These are phyloP conservation scores for Mantis religiosa DNA, from an alignment of 2,888 invertebrate genomes.

Conservation along the genomic window DNA sequence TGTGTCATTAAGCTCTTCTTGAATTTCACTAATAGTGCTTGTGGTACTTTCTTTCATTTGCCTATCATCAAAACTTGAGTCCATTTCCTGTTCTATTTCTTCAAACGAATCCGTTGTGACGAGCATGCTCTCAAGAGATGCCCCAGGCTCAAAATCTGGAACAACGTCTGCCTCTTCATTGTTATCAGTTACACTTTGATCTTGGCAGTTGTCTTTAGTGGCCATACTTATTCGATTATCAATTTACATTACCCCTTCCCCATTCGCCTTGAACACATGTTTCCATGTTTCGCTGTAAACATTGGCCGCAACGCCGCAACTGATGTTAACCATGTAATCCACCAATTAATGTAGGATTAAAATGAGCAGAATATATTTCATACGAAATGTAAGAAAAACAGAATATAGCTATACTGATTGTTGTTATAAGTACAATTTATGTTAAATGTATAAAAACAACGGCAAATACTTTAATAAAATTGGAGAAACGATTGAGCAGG, in stretches of 20 bases:
- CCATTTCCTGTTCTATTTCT: constrained; percentile 64
- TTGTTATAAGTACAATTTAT: background rate
- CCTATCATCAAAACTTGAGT: constrained; percentile 57
- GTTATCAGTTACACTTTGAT: constrained; percentile 16
- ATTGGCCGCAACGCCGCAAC: too few relatives aligned
- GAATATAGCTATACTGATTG: background rate
- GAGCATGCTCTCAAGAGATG: constrained; percentile 61
- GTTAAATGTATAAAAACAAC: background rate
- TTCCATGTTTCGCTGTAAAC: background rate
- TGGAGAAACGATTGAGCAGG: background rate
- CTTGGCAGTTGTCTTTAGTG: background rate
- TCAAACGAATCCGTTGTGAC: constrained; percentile 68
- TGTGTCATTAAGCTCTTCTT: constrained; percentile 50
- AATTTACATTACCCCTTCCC: too few relatives aligned
- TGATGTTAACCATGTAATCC: background rate
- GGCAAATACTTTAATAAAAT: background rate
- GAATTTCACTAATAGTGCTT: constrained; percentile 58
- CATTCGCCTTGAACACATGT: background rate
- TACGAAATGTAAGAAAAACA: background rate
- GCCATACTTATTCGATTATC: background rate
- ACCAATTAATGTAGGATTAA: background rate
- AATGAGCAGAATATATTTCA: background rate
- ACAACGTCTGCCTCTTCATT: constrained; percentile 26
- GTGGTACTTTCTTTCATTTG: constrained; percentile 51
- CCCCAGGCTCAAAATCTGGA: constrained; percentile 51